These are phyloP conservation scores for Diarsia rubi DNA, from an alignment of 2,888 invertebrate genomes.

Conservation along the genomic window DNA sequence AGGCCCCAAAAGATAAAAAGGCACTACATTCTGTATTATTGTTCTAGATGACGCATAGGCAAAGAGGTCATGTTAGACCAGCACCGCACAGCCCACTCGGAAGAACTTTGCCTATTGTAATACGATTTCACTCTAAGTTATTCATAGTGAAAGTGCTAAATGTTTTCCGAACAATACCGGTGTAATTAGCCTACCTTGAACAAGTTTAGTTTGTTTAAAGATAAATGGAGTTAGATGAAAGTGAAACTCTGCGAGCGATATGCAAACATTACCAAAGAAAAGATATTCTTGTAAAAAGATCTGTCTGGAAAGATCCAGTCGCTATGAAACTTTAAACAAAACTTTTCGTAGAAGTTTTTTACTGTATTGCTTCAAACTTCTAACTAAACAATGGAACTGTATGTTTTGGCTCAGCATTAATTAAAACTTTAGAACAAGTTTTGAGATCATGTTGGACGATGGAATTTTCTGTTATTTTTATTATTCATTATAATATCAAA, in stretches of 20 bases:
- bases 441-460: slow-evolving; percentile 27
- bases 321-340: slow-evolving; percentile 21
- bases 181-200: slow-evolving; percentile 63
- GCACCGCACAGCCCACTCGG: slow-evolving; percentile 70
- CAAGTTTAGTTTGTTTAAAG: slow-evolving; percentile 48
- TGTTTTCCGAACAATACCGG: slow-evolving; percentile 76
- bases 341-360: slow-evolving; percentile 28
- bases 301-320: slow-evolving; percentile 21
- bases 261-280: slow-evolving; percentile 14
- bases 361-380: slow-evolving; percentile 16
- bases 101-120: slow-evolving; percentile 77
- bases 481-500: slow-evolving; percentile 7
- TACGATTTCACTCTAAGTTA: slow-evolving; percentile 81
- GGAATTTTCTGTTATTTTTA: slow-evolving; percentile 30
- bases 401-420: slow-evolving; percentile 29
- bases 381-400: slow-evolving; percentile 18
- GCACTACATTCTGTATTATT: neutral
- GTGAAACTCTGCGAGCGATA: slow-evolving; percentile 26
- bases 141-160: slow-evolving; percentile 82
- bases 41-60: slow-evolving; percentile 22
- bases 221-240: slow-evolving; percentile 33
- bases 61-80: slow-evolving; percentile 71
- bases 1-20: too few relatives aligned
- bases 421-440: slow-evolving; percentile 52
- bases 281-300: slow-evolving; percentile 29